phyloP scores from a whole-genome alignment of 2,113 vertebrate species.

The Pelecanus crispus region DNA sequence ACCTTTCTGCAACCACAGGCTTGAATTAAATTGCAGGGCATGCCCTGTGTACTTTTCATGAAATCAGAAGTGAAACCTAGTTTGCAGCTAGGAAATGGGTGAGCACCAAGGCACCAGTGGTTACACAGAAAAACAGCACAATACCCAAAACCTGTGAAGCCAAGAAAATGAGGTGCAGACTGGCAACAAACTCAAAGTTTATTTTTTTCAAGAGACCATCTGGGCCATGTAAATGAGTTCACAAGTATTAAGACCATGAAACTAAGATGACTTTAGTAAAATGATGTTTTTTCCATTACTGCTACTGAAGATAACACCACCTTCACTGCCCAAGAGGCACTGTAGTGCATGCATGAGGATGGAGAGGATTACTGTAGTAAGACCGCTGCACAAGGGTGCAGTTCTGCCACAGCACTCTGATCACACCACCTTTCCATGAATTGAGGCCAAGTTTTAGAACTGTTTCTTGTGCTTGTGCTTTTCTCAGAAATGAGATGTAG shows the following conservation, averaged over 20 bases:
- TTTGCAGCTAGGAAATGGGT: not conserved
- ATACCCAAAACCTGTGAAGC: not conserved
- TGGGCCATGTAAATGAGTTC: not conserved
- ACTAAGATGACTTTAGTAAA: not conserved
- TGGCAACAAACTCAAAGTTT: not conserved
- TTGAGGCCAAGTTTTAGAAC: not conserved
- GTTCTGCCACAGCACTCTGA: not conserved
- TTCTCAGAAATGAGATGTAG: not conserved
- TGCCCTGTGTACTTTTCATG: not conserved
- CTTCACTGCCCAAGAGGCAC: not conserved
- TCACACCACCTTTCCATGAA: not conserved
- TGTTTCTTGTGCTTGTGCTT: not conserved
- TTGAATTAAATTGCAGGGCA: not conserved
- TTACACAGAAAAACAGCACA: not conserved
- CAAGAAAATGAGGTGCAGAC: not conserved
- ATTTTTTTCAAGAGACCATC: not conserved
- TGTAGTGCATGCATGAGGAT: accelerated
- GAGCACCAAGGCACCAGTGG: not conserved
- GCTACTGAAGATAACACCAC: not conserved
- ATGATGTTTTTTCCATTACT: not conserved
- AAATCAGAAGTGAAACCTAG: not conserved
- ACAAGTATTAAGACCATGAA: not conserved
- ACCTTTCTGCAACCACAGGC: not conserved
- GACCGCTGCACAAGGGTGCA: not conserved
- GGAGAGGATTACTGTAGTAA: not conserved